A percentile compares a stretch with the other conserved stretches of the same genome.
These are phyloP conservation scores for Rhabdomys dilectus DNA, from an alignment of 2,113 vertebrate species.

Conservation along the genomic window DNA sequence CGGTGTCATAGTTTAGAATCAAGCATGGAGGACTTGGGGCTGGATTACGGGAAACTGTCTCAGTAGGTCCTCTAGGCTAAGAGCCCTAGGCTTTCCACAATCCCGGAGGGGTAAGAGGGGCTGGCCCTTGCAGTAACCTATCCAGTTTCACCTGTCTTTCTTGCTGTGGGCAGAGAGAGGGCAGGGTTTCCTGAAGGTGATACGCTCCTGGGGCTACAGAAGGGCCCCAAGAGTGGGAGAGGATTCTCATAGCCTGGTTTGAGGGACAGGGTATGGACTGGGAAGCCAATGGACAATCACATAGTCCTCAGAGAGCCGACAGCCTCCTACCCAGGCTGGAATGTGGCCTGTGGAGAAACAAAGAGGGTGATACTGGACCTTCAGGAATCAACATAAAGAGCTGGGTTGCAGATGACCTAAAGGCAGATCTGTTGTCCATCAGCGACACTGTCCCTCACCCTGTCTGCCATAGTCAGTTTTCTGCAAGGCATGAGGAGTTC, in stretches of 20 bases:
- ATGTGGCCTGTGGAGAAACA: not conserved
- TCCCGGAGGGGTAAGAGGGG: not conserved
- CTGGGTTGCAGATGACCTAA: not conserved
- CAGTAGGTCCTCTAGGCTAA: not conserved
- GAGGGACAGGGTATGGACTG: not conserved
- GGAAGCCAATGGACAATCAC: not conserved
- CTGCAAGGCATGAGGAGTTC: not conserved
- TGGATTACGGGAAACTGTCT: not conserved
- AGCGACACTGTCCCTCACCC: not conserved
- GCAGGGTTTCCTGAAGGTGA: not conserved
- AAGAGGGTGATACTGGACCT: not conserved
- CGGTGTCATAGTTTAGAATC: not conserved
- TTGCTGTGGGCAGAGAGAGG: not conserved
- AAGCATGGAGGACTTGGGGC: not conserved
- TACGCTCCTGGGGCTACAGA: too few relatives aligned
- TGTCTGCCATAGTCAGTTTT: not conserved
- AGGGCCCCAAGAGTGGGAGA: not conserved
- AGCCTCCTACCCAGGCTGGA: not conserved
- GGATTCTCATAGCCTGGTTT: not conserved
- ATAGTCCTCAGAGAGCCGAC: not conserved
- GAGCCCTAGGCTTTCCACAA: not conserved
- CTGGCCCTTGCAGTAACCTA: not conserved
- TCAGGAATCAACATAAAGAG: not conserved
- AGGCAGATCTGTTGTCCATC: not conserved
- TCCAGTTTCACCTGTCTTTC: too few relatives aligned